Conservation (phyloP, 64 coral and sea anemone genomes). For the Montipora capricornis region DNA sequence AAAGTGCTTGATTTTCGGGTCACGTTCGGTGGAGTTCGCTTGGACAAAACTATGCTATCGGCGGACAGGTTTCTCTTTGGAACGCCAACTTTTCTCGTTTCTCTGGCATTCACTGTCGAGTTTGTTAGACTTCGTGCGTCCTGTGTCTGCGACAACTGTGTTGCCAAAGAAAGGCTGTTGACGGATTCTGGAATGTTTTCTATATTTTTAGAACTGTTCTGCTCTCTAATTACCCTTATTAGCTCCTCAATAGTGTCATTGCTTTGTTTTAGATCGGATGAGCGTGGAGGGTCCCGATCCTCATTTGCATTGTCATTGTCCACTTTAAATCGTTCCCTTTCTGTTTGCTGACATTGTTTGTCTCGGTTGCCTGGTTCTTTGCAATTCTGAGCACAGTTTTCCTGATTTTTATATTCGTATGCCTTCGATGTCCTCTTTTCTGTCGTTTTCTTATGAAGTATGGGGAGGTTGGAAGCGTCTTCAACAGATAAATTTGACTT, state of each 20-base stretch:
- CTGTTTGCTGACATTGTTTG: slow-evolving; percentile 43
- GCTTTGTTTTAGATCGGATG: neutral
- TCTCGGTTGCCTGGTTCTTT: neutral
- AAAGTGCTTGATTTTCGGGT: slow-evolving; percentile 53
- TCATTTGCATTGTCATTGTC: slow-evolving; percentile 60
- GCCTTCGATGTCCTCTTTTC: slow-evolving; percentile 11
- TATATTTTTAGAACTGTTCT: neutral
- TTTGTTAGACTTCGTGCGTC: neutral
- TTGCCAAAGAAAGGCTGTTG: neutral
- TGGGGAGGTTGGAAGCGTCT: neutral
- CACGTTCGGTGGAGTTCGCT: neutral
- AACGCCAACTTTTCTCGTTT: neutral
- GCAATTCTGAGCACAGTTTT: neutral
- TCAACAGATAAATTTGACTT: neutral
- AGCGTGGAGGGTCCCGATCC: neutral
- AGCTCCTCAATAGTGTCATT: slow-evolving; percentile 41
- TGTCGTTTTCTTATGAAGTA: neutral
- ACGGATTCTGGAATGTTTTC: neutral
- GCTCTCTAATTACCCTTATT: slow-evolving; percentile 23
- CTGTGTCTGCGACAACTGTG: neutral
- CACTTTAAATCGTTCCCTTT: slow-evolving; percentile 9
- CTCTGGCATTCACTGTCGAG: neutral
- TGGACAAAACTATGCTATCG: slow-evolving; percentile 35
- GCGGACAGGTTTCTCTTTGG: neutral
- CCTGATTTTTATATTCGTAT: neutral